Base-by-base conservation (phyloP, 2,797 vertebrate species). In the Periophthalmus magnuspinnatus region DNA sequence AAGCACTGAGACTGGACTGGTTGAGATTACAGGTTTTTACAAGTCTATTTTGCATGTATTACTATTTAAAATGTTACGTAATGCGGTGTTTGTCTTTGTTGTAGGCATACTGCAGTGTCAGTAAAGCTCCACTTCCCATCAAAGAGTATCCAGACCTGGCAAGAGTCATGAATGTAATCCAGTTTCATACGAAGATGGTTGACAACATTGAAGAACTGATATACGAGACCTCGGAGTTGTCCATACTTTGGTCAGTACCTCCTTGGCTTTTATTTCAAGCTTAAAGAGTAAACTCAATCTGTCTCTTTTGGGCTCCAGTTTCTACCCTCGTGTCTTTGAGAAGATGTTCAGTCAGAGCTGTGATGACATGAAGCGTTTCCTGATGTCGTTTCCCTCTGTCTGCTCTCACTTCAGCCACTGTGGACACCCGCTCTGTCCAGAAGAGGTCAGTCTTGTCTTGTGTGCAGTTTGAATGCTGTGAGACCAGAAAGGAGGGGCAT, bases 141-240 rank as follows among this genome's bases (percentile, higher is more conserved):
- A 90, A 83, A 36, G 95, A 96, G 13, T 95, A 95, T 62, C 80
- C 86, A 0, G 93, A 96, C 52, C 79, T 98, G 34, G 95, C 95
- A 0, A 95, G 91, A 2, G 92, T 96, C 80, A 97, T 98, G 96
- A 97, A 95, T 89, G 72, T 96, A 85, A 93, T 94, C 3, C 88
- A 95, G 74, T 98, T 98, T 89, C 97, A 98, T 87, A 95, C 95
- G 16, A 93, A 77, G 71, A 95, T 97, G 93, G 85, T 98, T 55
- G 97, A 98, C 81, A 89, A 81, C 0, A 2, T 94, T 52, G 93
- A 95, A 9, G 92, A 94, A n/a, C 69, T 97, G 58, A 85, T 97
- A 70, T 81, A 86, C 0, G 96, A 98, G 76, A 92, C 92, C 2
- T 95, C 96, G 0, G 95, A 98, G 33, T 87, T 98, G 65, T 95